Evolutionary conservation across 2,888 invertebrate species (phyloP).

Genomic region (Spilarctia lutea): DNA sequence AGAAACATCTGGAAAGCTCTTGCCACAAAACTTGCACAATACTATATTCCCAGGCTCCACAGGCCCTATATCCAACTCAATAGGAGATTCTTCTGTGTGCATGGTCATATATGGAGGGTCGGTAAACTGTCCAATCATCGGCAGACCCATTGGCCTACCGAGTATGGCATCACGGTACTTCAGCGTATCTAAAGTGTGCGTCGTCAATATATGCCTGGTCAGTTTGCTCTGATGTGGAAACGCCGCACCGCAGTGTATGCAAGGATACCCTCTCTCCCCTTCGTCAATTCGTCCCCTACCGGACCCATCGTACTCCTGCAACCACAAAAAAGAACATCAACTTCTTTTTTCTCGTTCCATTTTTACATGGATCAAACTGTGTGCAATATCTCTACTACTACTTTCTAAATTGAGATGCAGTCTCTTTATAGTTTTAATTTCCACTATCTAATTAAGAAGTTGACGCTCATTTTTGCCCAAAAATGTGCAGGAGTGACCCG

Average conservation of each 20-base stretch:
- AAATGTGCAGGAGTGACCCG: conserved; percentile 86
- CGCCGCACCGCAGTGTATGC: conserved; percentile 96
- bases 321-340: conserved; percentile 95
- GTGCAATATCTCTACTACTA: conserved; percentile 85
- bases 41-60: conserved; percentile 92
- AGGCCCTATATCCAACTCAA: conserved; percentile 85
- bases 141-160: conserved; percentile 75
- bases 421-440: conserved; percentile 77
- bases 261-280: conserved; percentile 89
- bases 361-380: conserved; percentile 77
- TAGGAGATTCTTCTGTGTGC: conserved; percentile 87
- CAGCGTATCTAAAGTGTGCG: conserved; percentile 95
- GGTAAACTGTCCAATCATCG: conserved; percentile 81
- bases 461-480: conserved; percentile 95
- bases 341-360: conserved; percentile 91
- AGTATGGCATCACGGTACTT: conserved; percentile 92
- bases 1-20: conserved; percentile 96
- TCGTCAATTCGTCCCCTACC: conserved; percentile 84
- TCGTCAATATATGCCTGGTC: conserved; percentile 95
- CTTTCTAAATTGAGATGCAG: conserved; percentile 86
- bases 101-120: conserved; percentile 80
- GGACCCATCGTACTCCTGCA: conserved; percentile 95
- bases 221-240: conserved; percentile 97
- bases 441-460: conserved; percentile 89
- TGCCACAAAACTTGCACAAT: conserved; percentile 96